These are phyloP conservation scores for Baccha elongata DNA, from an alignment of 2,888 invertebrate species.

Conservation along the genomic window DNA sequence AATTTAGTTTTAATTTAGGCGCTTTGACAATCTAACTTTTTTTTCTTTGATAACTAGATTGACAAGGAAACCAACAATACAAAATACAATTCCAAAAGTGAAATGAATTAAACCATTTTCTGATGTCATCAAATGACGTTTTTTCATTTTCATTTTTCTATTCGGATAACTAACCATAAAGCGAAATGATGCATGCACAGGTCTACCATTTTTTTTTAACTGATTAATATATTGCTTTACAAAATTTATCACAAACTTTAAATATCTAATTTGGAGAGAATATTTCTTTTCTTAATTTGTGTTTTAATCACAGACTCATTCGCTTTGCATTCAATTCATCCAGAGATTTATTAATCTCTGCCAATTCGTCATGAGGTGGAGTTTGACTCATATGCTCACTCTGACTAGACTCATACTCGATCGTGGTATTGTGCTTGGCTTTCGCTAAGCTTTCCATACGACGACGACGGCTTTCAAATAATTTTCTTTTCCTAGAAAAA, in stretches of 20 bases:
- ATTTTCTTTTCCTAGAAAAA: slow-evolving; percentile 77
- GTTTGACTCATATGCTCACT: slow-evolving; percentile 75
- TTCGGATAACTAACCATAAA: too few species aligned
- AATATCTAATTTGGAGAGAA: background rate
- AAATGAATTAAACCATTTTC: too few species aligned
- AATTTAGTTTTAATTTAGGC: too few species aligned
- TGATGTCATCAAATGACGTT: too few species aligned
- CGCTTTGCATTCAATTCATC: slow-evolving; percentile 57
- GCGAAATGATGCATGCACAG: too few species aligned
- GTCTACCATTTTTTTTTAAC: too few species aligned
- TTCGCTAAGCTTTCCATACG: slow-evolving; percentile 75
- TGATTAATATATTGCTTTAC: too few species aligned
- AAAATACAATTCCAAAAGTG: too few species aligned
- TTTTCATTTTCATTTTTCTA: too few species aligned
- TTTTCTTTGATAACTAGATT: too few species aligned
- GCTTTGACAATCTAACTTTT: too few species aligned
- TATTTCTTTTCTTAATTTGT: background rate
- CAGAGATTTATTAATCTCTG: slow-evolving; percentile 53
- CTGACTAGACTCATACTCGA: slow-evolving; percentile 78
- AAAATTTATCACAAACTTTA: slow-evolving; percentile 8
- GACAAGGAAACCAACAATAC: too few species aligned
- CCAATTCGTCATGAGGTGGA: slow-evolving; percentile 46
- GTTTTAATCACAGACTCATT: background rate
- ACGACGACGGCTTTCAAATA: slow-evolving; percentile 71
- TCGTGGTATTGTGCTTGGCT: slow-evolving; percentile 62